Evolutionary conservation across 2,888 invertebrate species (phyloP).

Genomic region (Liodrosophila aerea): DNA sequence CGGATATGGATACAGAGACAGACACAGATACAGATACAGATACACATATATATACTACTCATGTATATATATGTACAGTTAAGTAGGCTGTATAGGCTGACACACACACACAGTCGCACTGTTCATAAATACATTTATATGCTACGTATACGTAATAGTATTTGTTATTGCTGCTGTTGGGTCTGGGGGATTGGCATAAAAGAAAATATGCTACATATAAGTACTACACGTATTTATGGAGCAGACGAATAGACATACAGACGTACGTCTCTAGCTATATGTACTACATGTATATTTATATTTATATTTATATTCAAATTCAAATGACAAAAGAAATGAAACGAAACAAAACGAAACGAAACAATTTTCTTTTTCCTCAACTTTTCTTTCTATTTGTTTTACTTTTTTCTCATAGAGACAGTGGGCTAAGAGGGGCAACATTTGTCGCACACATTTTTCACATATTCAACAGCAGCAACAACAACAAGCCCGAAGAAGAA

Average conservation of each 20-base stretch:
- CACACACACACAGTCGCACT: conserved; percentile 12
- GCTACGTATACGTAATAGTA: conserved; percentile 54
- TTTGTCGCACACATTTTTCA: conserved; percentile 77
- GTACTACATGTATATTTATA: conserved; percentile 53
- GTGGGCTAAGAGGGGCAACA: conserved; percentile 32
- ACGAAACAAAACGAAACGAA: conserved; percentile 58
- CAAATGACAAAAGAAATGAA: conserved; percentile 74
- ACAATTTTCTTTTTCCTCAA: conserved; percentile 65
- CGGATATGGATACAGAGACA: conserved; percentile 6
- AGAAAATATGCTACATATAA: conserved; percentile 16
- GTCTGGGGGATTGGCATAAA: conserved; percentile 9
- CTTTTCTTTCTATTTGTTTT: conserved; percentile 25
- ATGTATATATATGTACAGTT: conserved; percentile 8
- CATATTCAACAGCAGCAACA: conserved; percentile 49
- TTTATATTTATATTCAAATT: conserved; percentile 74
- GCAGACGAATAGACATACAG: conserved; percentile 62
- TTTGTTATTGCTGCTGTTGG: conserved; percentile 12
- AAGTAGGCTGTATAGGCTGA: conserved; percentile 3
- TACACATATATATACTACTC: conserved; percentile 11
- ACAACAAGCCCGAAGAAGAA: conserved; percentile 22
- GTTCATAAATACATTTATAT: conserved; percentile 41
- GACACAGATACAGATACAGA: conserved; percentile 8
- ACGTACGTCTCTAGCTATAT: conserved; percentile 45
- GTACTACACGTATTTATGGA: conserved; percentile 41
- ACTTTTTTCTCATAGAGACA: not conserved